Conservation (phyloP, 2,888 invertebrate species). For the Machimus atricapillus region DNA sequence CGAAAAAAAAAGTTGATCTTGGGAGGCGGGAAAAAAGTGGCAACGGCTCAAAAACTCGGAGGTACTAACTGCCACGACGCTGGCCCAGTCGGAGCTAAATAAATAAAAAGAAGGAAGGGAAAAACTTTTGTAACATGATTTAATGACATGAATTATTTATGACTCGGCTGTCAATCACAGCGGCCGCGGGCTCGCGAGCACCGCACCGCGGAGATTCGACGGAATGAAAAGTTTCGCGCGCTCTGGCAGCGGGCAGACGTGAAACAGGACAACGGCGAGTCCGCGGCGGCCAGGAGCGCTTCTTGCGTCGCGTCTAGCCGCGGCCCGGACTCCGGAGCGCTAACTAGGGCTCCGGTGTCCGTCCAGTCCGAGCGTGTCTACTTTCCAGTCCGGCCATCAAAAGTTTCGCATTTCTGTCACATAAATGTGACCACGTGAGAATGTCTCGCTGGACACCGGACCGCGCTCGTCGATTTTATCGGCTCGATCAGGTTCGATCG, state of each 20-base stretch:
- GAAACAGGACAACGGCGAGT: slow-evolving; percentile 20
- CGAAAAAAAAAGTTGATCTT: slow-evolving; percentile 26
- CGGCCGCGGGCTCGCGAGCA: slow-evolving; percentile 50
- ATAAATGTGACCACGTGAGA: slow-evolving; percentile 39
- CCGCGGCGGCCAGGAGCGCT: not conserved
- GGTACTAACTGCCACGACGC: slow-evolving; percentile 25
- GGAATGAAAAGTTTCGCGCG: slow-evolving; percentile 44
- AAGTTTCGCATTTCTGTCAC: slow-evolving; percentile 42
- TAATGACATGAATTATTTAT: slow-evolving; percentile 64
- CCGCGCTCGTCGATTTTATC: slow-evolving; percentile 21
- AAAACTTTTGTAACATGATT: slow-evolving; percentile 63
- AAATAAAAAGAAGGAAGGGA: slow-evolving; percentile 39
- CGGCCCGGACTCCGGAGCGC: not conserved
- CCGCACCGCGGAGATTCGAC: slow-evolving; percentile 35
- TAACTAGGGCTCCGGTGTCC: not conserved
- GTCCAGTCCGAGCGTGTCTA: not conserved
- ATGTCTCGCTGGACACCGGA: slow-evolving; percentile 7
- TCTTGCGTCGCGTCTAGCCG: not conserved
- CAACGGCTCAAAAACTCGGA: slow-evolving; percentile 22
- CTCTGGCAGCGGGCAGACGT: slow-evolving; percentile 1
- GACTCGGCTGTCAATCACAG: slow-evolving; percentile 63
- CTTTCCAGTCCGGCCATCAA: slow-evolving; percentile 32
- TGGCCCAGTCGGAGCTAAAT: slow-evolving; percentile 23
- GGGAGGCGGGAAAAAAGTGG: slow-evolving; percentile 35
- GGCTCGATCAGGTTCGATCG: slow-evolving; percentile 28